Evolutionary conservation across 1,140 invertebrate species (phyloP).

Genomic region (Drosophila prosaltans): DNA sequence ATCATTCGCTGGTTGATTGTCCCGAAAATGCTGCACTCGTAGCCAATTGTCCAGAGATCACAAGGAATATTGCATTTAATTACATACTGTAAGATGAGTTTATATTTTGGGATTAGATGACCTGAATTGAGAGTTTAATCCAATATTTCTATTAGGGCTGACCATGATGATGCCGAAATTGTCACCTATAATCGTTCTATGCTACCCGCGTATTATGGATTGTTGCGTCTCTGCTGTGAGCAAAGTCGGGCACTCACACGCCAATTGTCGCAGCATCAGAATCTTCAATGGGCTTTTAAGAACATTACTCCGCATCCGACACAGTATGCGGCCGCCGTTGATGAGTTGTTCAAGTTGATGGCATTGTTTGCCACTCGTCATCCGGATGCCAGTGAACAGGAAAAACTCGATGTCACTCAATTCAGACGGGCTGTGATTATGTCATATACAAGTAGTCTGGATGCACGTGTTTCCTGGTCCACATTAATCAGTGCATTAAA

Average conservation of each 20-base stretch:
- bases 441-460: constrained; percentile 89
- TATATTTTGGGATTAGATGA: not conserved
- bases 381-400: constrained; percentile 90
- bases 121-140: not conserved
- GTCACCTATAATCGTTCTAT: constrained; percentile 96
- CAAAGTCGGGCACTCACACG: constrained; percentile 93
- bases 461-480: constrained; percentile 85
- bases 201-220: constrained; percentile 97
- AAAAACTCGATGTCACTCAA: constrained; percentile 90
- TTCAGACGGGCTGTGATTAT: constrained; percentile 93
- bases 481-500: constrained; percentile 94
- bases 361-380: constrained; percentile 90
- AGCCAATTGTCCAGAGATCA: constrained; percentile 90
- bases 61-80: constrained; percentile 95
- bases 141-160: constrained; percentile 86
- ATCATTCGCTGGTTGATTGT: constrained; percentile 95
- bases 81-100: constrained; percentile 93
- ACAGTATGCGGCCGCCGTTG: constrained; percentile 94
- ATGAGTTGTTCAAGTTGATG: constrained; percentile 95
- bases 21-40: constrained; percentile 95
- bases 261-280: constrained; percentile 94
- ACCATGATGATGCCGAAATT: constrained; percentile 97
- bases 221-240: constrained; percentile 94
- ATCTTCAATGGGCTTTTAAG: constrained; percentile 98
- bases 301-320: constrained; percentile 97